These are phyloP conservation scores for Athalia circularis DNA, from an alignment of 2,888 invertebrate species.

Conservation along the genomic window DNA sequence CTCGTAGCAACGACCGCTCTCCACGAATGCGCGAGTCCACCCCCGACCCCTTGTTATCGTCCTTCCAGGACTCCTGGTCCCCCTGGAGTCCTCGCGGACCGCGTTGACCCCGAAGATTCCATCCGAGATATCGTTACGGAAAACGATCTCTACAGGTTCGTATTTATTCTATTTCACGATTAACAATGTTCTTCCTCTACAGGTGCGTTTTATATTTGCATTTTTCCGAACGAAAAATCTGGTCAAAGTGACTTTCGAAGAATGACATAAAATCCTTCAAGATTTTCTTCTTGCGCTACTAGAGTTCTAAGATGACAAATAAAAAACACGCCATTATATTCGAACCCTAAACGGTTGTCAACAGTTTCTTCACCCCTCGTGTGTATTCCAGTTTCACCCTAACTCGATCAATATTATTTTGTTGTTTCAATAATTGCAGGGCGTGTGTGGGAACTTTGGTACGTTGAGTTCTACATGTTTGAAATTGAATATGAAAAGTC, in stretches of 20 bases:
- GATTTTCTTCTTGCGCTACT: neutral
- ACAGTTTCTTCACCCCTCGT: too few relatives aligned
- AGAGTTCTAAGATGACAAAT: too few relatives aligned
- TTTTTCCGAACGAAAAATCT: neutral
- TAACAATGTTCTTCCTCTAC: constrained; percentile 17
- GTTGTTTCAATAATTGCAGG: too few relatives aligned
- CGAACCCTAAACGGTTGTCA: too few relatives aligned
- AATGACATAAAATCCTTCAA: neutral
- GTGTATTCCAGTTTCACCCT: too few relatives aligned
- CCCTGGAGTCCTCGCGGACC: constrained; percentile 69
- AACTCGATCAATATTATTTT: too few relatives aligned
- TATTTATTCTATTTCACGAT: constrained; percentile 27
- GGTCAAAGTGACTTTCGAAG: neutral
- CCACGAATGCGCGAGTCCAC: constrained; percentile 55
- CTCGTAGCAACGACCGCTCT: constrained; percentile 67
- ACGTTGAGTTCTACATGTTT: too few relatives aligned
- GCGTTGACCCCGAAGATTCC: constrained; percentile 80
- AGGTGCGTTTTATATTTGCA: neutral
- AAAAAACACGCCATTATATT: too few relatives aligned
- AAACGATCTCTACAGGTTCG: constrained; percentile 79
- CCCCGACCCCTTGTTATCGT: constrained; percentile 54
- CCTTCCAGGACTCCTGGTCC: constrained; percentile 62
- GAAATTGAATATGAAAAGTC: too few relatives aligned
- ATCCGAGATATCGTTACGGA: constrained; percentile 80
- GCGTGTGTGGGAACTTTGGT: too few relatives aligned